phyloP scores from a whole-genome alignment of 2,888 invertebrate species.

The Dasysyrphus tricinctus region DNA sequence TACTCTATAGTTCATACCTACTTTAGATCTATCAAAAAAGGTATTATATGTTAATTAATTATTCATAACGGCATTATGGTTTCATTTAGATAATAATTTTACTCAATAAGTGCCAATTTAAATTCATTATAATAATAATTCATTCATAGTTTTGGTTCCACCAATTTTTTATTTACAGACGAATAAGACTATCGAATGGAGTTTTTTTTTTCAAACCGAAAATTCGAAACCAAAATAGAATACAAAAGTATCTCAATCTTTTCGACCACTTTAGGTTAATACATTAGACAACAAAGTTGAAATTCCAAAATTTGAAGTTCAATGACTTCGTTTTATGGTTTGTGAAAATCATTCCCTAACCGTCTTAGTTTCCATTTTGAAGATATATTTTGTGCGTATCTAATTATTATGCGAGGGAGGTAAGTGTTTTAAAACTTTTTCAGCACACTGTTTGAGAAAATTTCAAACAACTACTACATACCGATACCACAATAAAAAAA shows the following conservation, averaged over 20 bases:
- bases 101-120: constrained; percentile 56
- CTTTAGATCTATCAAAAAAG: not conserved
- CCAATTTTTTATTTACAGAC: not conserved
- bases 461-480: not conserved
- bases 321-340: constrained; percentile 13
- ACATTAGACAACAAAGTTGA: constrained; percentile 9
- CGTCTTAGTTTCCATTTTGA: constrained; percentile 13
- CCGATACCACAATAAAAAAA: not conserved
- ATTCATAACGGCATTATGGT: constrained; percentile 55
- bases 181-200: not conserved
- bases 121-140: constrained; percentile 46
- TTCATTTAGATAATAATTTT: constrained; percentile 37
- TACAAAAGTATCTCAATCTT: constrained; percentile 22
- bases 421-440: constrained; percentile 30
- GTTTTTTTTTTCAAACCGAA: not conserved
- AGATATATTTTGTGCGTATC: not conserved
- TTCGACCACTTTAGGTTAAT: not conserved
- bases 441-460: constrained; percentile 36
- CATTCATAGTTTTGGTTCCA: constrained; percentile 10
- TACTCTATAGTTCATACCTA: not conserved
- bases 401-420: constrained; percentile 20
- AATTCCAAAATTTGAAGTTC: constrained; percentile 35
- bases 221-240: constrained; percentile 6
- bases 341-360: constrained; percentile 1
- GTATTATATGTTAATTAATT: constrained; percentile 17